A percentile compares a stretch with the other conserved stretches of the same genome.
Evolutionary conservation across 2,888 invertebrate species (phyloP).

Genomic region (Psylliodes chrysocephalus): DNA sequence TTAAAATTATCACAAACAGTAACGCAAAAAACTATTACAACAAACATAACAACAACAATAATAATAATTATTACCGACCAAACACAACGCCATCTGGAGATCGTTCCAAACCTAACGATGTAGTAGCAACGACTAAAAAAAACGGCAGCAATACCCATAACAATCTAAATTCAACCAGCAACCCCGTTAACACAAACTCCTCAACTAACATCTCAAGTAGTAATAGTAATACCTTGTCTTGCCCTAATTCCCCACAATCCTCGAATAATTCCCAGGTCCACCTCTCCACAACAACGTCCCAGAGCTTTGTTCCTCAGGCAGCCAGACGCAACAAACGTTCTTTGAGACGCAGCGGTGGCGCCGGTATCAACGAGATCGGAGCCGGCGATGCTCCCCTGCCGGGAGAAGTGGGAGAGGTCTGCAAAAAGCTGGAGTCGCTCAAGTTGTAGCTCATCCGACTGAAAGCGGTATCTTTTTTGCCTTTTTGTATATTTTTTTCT

Average conservation of each 20-base stretch:
- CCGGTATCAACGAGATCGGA: conserved; percentile 57
- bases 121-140: conserved; percentile 4
- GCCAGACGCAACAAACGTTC: conserved; percentile 41
- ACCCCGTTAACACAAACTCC: not conserved
- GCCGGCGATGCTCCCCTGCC: conserved; percentile 62
- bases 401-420: conserved; percentile 51
- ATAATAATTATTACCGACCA: conserved; percentile 19
- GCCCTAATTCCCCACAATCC: conserved; percentile 26
- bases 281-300: conserved; percentile 39
- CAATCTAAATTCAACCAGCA: not conserved
- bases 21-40: conserved; percentile 32
- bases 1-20: conserved; percentile 31
- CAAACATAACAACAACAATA: conserved; percentile 37
- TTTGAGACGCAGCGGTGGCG: conserved; percentile 32
- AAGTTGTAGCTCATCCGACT: conserved; percentile 47
- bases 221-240: conserved; percentile 4
- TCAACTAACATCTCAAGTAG: conserved; percentile 2
- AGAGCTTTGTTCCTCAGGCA: conserved; percentile 38
- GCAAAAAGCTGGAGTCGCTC: conserved; percentile 60
- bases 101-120: conserved; percentile 9
- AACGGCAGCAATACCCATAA: conserved; percentile 4
- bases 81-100: conserved; percentile 3
- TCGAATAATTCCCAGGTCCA: conserved; percentile 39
- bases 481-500: conserved; percentile 40
- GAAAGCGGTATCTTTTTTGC: conserved; percentile 8